Evolutionary conservation across 2,797 vertebrate genomes (phyloP), one percentile per base, ranked within the genome.

Genomic region (Atherinosoma microstoma): DNA sequence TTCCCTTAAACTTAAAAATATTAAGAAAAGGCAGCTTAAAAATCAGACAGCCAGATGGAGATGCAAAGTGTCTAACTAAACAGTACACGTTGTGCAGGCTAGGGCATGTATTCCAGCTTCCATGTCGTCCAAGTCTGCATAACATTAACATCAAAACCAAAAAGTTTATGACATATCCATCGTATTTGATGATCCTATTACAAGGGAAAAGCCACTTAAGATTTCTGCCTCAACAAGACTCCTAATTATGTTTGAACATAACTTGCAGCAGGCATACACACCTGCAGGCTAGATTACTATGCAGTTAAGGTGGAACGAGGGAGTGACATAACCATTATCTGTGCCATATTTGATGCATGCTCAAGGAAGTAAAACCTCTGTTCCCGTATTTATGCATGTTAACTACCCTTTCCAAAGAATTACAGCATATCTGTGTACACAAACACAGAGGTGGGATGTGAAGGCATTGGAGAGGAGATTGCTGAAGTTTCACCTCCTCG

Each of bases 401-500:
- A 38, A 65, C 75, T 22, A 40, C 51, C 61, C 72, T 79, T 42
- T 16, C 57, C 49, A 47, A 24, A 58, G 77, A 79, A 73, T 67
- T 73, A 84, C 49, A 60, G 78, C 27, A 62, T 29, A 61, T 79
- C 68, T 80, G 4, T 69, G 56, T 49, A 27, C 22, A 24, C 42
- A 32, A 63, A 67, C 49, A 58, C 47, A 64, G 42, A 67, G 64
- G 71, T 45, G 58, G 68, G 67, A 78, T 61, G 67, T 69, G 56
- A 62, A 62, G 34, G 34, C 1, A 0, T 58, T 3, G 22, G 59
- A 42, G 73, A 45, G 3, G 49, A 40, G 10, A 29, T 32, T n/a
- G 56, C 53, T 74, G 64, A 68, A 70, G 79, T 73, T 87, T 87
- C 64, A 73, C 70, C 78, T 77, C 66, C 62, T 73, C 2, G 12